These are phyloP conservation scores for Morelia viridis DNA, from an alignment of 2,797 vertebrate species.

Conservation along the genomic window DNA sequence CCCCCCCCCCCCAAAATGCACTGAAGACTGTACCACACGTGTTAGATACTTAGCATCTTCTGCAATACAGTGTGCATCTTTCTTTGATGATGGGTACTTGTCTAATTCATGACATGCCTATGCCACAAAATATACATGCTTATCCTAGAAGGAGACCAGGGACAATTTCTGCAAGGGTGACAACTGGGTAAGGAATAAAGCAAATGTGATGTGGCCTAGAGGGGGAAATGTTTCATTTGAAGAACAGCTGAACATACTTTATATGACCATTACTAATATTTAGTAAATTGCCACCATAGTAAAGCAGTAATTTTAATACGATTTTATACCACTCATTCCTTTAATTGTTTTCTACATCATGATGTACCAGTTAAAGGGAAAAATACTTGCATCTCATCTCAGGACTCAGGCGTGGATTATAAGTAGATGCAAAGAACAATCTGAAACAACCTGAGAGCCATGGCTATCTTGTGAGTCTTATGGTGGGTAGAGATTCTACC, in stretches of 20 bases:
- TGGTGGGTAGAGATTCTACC: not conserved
- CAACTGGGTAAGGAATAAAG: not conserved
- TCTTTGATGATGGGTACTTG: not conserved
- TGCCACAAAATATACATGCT: not conserved
- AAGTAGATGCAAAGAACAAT: not conserved
- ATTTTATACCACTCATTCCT: constrained; percentile 37
- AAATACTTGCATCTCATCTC: not conserved
- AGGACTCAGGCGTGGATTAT: not conserved
- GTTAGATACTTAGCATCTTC: not conserved
- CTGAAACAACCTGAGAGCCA: not conserved
- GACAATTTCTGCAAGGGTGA: constrained; percentile 24
- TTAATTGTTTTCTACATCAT: constrained; percentile 50
- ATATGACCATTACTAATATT: constrained; percentile 31
- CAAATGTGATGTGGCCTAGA: constrained; percentile 8
- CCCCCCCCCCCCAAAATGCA: not conserved
- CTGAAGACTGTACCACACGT: not conserved
- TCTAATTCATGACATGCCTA: not conserved
- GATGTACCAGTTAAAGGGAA: constrained; percentile 18
- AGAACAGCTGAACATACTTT: constrained; percentile 7
- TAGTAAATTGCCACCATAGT: constrained; percentile 26
- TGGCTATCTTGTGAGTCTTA: not conserved
- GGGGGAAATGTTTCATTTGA: constrained; percentile 20
- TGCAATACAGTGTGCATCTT: not conserved
- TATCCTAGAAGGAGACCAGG: not conserved
- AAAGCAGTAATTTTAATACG: constrained; percentile 29